phyloP scores from a whole-genome alignment of 2,113 vertebrate species.

The Penelope pileata region DNA sequence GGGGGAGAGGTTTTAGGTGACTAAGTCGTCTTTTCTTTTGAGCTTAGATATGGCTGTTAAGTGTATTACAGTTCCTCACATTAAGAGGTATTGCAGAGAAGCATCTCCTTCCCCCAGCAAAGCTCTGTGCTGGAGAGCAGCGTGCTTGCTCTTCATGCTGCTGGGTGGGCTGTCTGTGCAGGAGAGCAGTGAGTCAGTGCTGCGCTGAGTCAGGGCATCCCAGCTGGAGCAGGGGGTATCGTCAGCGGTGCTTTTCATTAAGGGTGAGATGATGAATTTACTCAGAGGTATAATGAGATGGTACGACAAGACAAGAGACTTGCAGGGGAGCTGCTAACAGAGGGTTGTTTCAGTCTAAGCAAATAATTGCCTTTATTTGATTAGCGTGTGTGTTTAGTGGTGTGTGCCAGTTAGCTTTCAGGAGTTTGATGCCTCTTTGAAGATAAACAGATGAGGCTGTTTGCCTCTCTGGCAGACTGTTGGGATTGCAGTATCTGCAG shows the following conservation, averaged over 20 bases:
- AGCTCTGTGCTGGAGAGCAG: accelerated
- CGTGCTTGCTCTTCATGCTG: neutral
- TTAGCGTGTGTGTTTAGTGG: neutral
- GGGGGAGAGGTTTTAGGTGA: neutral
- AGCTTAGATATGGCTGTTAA: neutral
- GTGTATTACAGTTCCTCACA: neutral
- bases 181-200: neutral
- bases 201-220: neutral
- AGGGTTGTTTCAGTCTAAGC: neutral
- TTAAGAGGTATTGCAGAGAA: neutral
- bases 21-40: neutral
- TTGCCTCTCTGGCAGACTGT: neutral
- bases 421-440: neutral
- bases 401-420: neutral
- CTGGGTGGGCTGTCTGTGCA: neutral
- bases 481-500: neutral
- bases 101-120: neutral
- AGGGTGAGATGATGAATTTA: neutral
- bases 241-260: neutral
- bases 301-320: neutral
- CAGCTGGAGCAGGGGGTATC: neutral
- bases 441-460: neutral
- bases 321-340: neutral
- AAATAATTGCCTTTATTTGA: neutral
- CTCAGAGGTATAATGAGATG: neutral